Conservation (phyloP, 2,888 invertebrate species). For the Anoplius nigerrimus region DNA sequence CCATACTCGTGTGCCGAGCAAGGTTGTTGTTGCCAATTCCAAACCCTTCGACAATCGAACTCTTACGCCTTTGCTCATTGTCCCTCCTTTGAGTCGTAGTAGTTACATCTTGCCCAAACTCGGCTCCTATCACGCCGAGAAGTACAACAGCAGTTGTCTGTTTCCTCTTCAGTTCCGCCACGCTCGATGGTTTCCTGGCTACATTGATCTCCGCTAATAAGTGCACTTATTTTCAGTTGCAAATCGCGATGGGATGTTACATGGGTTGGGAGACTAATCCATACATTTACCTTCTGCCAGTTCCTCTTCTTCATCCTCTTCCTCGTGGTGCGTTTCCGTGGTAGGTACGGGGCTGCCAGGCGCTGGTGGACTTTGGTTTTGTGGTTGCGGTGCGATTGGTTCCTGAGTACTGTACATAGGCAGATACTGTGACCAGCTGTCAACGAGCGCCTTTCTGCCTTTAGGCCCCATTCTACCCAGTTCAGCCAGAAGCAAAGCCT, state of each 20-base stretch:
- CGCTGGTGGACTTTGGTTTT: constrained; percentile 72
- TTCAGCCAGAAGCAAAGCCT: constrained; percentile 95
- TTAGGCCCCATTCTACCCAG: constrained; percentile 90
- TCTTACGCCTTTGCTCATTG: constrained; percentile 82
- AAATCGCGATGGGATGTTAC: not conserved
- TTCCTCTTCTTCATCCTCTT: constrained; percentile 91
- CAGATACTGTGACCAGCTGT: constrained; percentile 96
- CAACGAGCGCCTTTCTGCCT: constrained; percentile 94
- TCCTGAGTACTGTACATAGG: constrained; percentile 91
- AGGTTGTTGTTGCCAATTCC: constrained; percentile 92
- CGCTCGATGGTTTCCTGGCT: constrained; percentile 88
- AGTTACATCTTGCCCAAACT: constrained; percentile 97
- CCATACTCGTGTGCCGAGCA: constrained; percentile 94
- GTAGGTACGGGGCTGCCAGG: constrained; percentile 71
- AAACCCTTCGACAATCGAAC: constrained; percentile 91
- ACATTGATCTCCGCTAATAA: constrained; percentile 70
- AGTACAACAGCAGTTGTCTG: constrained; percentile 98
- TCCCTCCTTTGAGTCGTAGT: constrained; percentile 80
- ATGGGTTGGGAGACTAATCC: too few relatives aligned
- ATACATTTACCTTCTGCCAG: constrained; percentile 80
- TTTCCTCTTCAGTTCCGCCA: constrained; percentile 91
- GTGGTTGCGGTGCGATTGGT: constrained; percentile 83
- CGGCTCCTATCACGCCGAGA: constrained; percentile 97
- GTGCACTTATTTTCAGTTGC: constrained; percentile 1
- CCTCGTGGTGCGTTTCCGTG: constrained; percentile 78